These are phyloP conservation scores for Cricetomys ansorgei DNA, from an alignment of 2,113 vertebrate genomes.

Conservation along the genomic window DNA sequence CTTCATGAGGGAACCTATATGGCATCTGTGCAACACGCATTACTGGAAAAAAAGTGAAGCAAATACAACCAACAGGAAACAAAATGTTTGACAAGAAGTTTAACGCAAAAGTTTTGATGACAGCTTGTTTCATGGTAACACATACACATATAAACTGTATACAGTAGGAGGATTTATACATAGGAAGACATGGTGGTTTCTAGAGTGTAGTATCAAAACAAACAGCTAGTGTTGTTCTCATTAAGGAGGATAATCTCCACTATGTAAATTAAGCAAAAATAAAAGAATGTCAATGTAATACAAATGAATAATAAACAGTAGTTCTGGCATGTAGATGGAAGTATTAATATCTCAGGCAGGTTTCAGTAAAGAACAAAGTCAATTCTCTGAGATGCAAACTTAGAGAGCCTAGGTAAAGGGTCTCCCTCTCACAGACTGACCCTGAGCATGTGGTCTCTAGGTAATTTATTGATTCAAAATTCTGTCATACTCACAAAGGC, in stretches of 20 bases:
- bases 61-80: background rate
- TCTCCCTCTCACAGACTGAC: too few relatives aligned
- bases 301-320: background rate
- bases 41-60: background rate
- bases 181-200: background rate
- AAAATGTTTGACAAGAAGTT: background rate
- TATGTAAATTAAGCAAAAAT: background rate
- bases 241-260: background rate
- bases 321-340: background rate
- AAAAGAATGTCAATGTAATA: background rate
- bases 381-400: too few relatives aligned
- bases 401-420: too few relatives aligned
- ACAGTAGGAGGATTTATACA: background rate
- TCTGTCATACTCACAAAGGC: too few relatives aligned
- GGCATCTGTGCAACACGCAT: background rate
- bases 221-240: background rate
- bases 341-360: too few relatives aligned
- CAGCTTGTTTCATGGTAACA: background rate
- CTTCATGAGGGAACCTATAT: background rate
- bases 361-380: too few relatives aligned
- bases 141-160: background rate
- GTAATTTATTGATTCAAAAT: too few relatives aligned
- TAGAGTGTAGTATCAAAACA: background rate
- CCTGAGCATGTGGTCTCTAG: too few relatives aligned
- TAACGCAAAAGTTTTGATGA: background rate